Evolutionary conservation across 2,888 invertebrate species (phyloP).

Genomic region (Chydorus sphaericus): DNA sequence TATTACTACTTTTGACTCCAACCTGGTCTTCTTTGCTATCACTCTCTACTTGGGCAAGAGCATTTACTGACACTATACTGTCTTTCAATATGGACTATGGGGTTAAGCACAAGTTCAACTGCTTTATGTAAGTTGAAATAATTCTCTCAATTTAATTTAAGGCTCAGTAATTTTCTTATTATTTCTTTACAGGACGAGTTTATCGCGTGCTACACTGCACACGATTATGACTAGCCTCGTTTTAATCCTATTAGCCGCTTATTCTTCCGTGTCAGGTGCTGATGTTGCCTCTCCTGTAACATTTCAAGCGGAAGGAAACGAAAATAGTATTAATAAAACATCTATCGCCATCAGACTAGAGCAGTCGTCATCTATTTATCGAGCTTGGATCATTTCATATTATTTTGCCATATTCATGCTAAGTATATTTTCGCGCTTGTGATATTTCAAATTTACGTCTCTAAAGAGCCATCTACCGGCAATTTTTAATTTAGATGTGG

Average conservation of each 20-base stretch:
- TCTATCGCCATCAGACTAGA: too few species aligned
- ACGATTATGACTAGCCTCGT: neutral
- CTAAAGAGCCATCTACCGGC: too few species aligned
- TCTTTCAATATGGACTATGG: neutral
- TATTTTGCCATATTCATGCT: too few species aligned
- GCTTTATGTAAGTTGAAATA: neutral
- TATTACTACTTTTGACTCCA: neutral
- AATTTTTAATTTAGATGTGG: conserved; percentile 2
- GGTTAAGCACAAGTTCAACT: neutral
- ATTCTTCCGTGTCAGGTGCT: too few species aligned
- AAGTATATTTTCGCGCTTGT: too few species aligned
- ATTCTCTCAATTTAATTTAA: neutral
- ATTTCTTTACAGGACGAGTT: neutral
- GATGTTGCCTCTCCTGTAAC: too few species aligned
- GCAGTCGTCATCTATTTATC: too few species aligned
- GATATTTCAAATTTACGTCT: too few species aligned
- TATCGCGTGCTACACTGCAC: neutral
- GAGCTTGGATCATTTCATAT: too few species aligned
- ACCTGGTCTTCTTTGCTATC: neutral
- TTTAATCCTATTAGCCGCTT: too few species aligned
- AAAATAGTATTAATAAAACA: too few species aligned
- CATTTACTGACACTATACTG: neutral
- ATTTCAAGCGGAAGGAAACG: too few species aligned
- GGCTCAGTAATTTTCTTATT: neutral
- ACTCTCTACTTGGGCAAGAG: neutral